Evolutionary conservation across 2,797 vertebrate species (phyloP).

Genomic region (Galaxias olidus): DNA sequence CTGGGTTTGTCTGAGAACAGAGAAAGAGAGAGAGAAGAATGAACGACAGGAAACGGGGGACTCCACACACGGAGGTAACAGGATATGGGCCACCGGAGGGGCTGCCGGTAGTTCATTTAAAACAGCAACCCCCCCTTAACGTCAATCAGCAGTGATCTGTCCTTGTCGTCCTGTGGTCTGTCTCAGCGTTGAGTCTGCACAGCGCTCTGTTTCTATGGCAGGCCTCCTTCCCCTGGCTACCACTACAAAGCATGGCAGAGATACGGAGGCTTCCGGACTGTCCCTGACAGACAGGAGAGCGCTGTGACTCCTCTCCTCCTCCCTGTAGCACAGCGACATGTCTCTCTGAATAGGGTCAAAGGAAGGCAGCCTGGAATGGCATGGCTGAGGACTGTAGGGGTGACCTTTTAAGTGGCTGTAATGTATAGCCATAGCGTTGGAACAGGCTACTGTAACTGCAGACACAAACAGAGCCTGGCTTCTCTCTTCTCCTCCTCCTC

Average conservation of each 20-base stretch:
- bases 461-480: not conserved
- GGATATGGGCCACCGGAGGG: not conserved
- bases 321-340: slow-evolving; percentile 15
- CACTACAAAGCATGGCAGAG: slow-evolving; percentile 49
- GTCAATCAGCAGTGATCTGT: slow-evolving; percentile 23
- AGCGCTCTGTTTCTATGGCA: slow-evolving; percentile 29
- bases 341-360: slow-evolving; percentile 6
- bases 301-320: not conserved
- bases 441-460: too few species aligned
- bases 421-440: too few species aligned
- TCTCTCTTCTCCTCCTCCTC: not conserved
- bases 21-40: not conserved
- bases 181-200: slow-evolving; percentile 47
- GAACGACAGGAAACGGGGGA: not conserved
- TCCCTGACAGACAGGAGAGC: slow-evolving; percentile 39
- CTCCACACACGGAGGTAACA: not conserved
- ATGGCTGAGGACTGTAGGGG: too few species aligned
- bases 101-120: slow-evolving; percentile 25
- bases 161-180: slow-evolving; percentile 42
- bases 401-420: too few species aligned
- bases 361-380: too few species aligned
- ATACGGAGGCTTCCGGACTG: slow-evolving; percentile 41
- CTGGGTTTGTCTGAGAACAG: slow-evolving; percentile 7
- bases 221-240: slow-evolving; percentile 8
- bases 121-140: slow-evolving; percentile 22